Conservation (phyloP, 2,888 invertebrate species). For the Ormyrus thymus region DNA sequence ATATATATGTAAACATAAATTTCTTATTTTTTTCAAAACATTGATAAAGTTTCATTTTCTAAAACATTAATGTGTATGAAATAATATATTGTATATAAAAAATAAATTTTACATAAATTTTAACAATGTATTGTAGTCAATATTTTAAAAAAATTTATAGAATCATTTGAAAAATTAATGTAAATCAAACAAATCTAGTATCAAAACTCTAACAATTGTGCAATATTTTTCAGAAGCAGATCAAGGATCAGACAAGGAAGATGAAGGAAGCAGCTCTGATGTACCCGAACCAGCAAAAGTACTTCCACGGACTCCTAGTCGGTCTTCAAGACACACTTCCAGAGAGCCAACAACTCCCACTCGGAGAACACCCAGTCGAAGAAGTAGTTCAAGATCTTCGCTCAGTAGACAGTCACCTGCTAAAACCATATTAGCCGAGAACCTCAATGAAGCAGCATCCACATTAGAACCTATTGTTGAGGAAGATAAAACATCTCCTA, state of each 20-base stretch:
- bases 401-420: slow-evolving; percentile 57
- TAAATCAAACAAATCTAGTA: too few species aligned
- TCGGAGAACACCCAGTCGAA: slow-evolving; percentile 58
- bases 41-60: background rate
- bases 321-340: slow-evolving; percentile 65
- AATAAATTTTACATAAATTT: background rate
- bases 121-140: slow-evolving; percentile 3
- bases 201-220: too few species aligned
- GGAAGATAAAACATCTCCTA: slow-evolving; percentile 45
- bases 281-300: slow-evolving; percentile 63
- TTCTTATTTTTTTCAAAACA: too few species aligned
- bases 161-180: too few species aligned
- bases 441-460: slow-evolving; percentile 36
- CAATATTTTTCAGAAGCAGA: slow-evolving; percentile 16
- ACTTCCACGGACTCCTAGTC: slow-evolving; percentile 66
- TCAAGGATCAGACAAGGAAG: slow-evolving; percentile 52
- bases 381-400: slow-evolving; percentile 55
- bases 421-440: slow-evolving; percentile 57
- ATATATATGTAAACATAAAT: too few species aligned
- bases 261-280: slow-evolving; percentile 59
- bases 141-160: slow-evolving; percentile 33
- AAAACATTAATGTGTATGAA: background rate
- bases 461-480: slow-evolving; percentile 51
- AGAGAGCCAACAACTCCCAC: slow-evolving; percentile 57
- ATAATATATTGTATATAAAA: background rate